Evolutionary conservation across 2,888 invertebrate species (phyloP).

Genomic region (Melitaea athalia): DNA sequence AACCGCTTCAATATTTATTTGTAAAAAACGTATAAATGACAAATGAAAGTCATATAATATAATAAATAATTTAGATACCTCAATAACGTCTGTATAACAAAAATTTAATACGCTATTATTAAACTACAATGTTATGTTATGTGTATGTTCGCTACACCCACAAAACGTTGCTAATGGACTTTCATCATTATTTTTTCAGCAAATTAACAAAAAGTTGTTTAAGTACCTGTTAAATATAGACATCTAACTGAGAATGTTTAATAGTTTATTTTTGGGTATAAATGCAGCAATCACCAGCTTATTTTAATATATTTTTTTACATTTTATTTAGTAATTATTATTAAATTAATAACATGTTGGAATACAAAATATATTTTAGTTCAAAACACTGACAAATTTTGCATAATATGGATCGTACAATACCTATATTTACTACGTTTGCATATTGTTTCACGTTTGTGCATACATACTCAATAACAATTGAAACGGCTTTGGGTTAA

Average conservation of each 20-base stretch:
- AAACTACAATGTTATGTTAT: conserved; percentile 11
- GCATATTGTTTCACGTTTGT: neutral
- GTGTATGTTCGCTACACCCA: conserved; percentile 12
- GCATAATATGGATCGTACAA: no score
- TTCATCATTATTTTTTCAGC: conserved; percentile 13
- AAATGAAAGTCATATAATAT: neutral
- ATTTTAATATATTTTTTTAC: no score
- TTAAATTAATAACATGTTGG: no score
- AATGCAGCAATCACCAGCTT: no score
- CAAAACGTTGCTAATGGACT: conserved; percentile 17
- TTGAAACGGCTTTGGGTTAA: conserved; percentile 49
- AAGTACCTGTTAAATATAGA: neutral
- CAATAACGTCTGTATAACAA: neutral
- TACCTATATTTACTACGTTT: neutral
- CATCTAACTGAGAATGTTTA: neutral
- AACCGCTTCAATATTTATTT: conserved; percentile 25
- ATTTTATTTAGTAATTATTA: no score
- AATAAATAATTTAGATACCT: neutral
- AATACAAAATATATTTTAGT: no score
- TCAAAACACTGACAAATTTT: no score
- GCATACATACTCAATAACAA: conserved; percentile 13
- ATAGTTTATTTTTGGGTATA: neutral
- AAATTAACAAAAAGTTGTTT: neutral
- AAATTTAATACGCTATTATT: conserved; percentile 13
- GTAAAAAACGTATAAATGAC: neutral